Percentiles rank a stretch among this genome's conserved stretches.
phyloP scores from a whole-genome alignment of 2,113 vertebrate species.

The Oryzias celebensis region DNA sequence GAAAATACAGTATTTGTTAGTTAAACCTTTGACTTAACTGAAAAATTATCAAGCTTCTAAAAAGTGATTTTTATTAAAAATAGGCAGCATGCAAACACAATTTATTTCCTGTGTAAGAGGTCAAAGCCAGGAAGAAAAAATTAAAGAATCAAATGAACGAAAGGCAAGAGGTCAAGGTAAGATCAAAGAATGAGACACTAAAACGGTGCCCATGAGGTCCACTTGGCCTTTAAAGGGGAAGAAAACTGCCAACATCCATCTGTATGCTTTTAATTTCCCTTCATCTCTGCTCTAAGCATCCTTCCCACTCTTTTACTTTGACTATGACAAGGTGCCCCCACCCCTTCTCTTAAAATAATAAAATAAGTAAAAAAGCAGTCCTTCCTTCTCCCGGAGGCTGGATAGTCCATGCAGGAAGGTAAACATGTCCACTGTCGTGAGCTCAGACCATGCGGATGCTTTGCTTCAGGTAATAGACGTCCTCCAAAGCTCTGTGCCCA shows the following conservation, averaged over 20 bases:
- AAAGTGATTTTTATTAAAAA: not conserved
- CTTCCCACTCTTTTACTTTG: slow-evolving; percentile 43
- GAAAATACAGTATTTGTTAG: too few species aligned
- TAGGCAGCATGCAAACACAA: not conserved
- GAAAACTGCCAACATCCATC: slow-evolving; percentile 55
- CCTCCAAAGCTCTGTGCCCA: slow-evolving; percentile 66
- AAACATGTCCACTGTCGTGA: slow-evolving; percentile 78
- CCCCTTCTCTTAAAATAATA: slow-evolving; percentile 36
- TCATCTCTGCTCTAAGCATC: slow-evolving; percentile 41
- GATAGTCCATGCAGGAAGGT: slow-evolving; percentile 70
- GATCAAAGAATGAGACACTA: slow-evolving; percentile 49
- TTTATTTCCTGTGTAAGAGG: slow-evolving; percentile 4
- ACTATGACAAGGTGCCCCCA: slow-evolving; percentile 38
- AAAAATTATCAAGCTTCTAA: too few species aligned
- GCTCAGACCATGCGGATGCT: slow-evolving; percentile 66
- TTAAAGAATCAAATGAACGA: slow-evolving; percentile 25
- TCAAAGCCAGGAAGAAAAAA: slow-evolving; percentile 28
- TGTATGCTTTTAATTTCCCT: slow-evolving; percentile 50
- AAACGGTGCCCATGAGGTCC: slow-evolving; percentile 35
- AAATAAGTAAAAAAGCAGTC: slow-evolving; percentile 46
- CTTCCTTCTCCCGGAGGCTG: slow-evolving; percentile 52
- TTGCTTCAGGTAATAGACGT: slow-evolving; percentile 73
- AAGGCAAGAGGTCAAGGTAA: slow-evolving; percentile 43
- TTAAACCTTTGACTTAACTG: too few species aligned
- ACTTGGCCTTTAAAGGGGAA: slow-evolving; percentile 45